phyloP scores from a whole-genome alignment of 2,113 vertebrate species.

The Calonectris borealis region DNA sequence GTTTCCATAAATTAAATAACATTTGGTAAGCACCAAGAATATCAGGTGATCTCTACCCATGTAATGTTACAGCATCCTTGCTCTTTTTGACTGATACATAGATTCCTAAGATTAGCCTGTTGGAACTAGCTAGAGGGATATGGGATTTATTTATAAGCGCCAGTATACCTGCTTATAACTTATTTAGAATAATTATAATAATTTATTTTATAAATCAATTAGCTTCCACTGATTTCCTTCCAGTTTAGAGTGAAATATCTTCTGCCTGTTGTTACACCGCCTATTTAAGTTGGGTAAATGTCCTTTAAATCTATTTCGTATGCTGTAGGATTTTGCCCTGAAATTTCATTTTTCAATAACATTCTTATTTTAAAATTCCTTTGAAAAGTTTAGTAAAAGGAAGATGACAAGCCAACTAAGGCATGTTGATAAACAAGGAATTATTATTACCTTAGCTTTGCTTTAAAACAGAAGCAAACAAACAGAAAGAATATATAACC shows the following conservation, averaged over 20 bases:
- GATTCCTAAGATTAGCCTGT: background rate
- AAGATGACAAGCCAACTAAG: background rate
- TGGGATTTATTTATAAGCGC: background rate
- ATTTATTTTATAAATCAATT: conserved; percentile 12
- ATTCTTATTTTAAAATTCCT: background rate
- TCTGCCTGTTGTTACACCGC: background rate
- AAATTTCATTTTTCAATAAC: background rate
- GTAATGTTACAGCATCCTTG: background rate
- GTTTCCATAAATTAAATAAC: background rate
- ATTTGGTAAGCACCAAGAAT: background rate
- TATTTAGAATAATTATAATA: background rate
- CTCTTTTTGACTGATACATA: background rate
- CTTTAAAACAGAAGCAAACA: background rate
- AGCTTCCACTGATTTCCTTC: background rate
- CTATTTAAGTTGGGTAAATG: background rate
- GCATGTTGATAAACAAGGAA: background rate
- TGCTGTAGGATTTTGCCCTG: background rate
- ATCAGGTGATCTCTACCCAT: background rate
- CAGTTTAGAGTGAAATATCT: background rate
- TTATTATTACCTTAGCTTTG: background rate
- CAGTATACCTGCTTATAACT: background rate
- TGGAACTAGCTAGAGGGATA: background rate
- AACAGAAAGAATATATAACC: background rate
- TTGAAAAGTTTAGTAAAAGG: background rate
- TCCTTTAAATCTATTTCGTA: background rate